Evolutionary conservation across 2,888 invertebrate genomes (phyloP), one percentile per base, ranked within the genome.

Genomic region (Ichneumon xanthorius): DNA sequence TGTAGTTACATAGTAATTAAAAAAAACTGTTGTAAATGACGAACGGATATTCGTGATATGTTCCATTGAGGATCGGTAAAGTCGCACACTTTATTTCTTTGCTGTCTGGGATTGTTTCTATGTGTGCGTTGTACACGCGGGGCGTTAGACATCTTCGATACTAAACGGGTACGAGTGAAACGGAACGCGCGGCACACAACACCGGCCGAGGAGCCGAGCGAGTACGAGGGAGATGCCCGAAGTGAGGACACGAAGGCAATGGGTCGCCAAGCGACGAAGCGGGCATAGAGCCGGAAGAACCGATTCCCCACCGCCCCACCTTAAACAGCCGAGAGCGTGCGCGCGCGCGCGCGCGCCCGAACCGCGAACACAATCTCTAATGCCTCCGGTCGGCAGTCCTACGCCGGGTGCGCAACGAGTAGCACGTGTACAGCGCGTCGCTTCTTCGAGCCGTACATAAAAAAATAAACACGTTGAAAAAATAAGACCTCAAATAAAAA

Each of bases 371-470:
- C 81, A 81, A 85, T 85, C 80, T 73, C 73, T 73, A 55, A 63
- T 55, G 65, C 30, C 86, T 89, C 9, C 37, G 37, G 37, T 37
- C 37, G 37, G 9, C 91, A 93, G 93, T 93, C 91, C 91, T 90
- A 91, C 91, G 92, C 90, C 90, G 92, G 90, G 89, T 91, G 92
- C 91, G 92, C 91, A 89, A 86, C 90, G 71, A 79, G 71, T 61
- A 65, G 75, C 85, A 88, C 81, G 82, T 48, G 22, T 37, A 30
- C 33, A 55, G 45, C 67, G 67, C 63, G 61, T 72, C 75, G 72
- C 7, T 73, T 58, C 37, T 30, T 26, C 26, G 16, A 22, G 16
- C 72, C 9, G 11, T 30, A 63, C 53, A 58, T 48, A 22, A 63
- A 65, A 55, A 19, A 58, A 26, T 30, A 80, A 76, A 0, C 30